Evolutionary conservation across 2,888 invertebrate species (phyloP), one percentile per base, ranked within the genome.

Genomic region (Orchesella flavescens): DNA sequence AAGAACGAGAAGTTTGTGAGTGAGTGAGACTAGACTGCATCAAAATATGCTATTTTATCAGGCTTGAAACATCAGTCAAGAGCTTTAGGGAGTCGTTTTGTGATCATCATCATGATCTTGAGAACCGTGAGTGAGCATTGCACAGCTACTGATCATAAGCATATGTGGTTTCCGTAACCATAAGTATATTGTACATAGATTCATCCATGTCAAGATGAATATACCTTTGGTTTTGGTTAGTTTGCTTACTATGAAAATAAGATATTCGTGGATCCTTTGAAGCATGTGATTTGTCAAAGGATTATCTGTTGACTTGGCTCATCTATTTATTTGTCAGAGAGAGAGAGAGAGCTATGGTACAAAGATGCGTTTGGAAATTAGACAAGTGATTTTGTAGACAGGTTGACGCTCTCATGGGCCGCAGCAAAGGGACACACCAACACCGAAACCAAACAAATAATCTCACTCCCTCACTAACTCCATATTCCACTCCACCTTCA

Each of bases 251-350:
- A 61, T 65, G 66, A 68, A 53, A 55, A 76, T 46, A 53, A 55
- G n/a, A 65, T 57, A 57, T 73, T 73, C 61, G 44, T 73, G 73
- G 19, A 73, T 59, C 81, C 46, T 75, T 65, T 53, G 68, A 75
- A 81, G 81, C 81, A 81, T 81, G 81, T 81, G 81, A 81, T 81
- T 81, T 81, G 81, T 81, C 81, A 81, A 81, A 81, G 81, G 81
- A 81, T 81, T 81, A 81, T 81, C 81, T 81, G 81, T 81, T 81
- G 81, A 81, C 81, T 81, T 75, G 81, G 63, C 61, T 75, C 81
- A 81, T 81, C 81, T 71, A 81, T 81, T 81, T 81, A 81, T 81
- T 81, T 81, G 81, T 81, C 81, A 75, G 49, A 55, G 13, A 3
- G 44, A 19, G 43, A 24, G 24, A 63, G 13, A 68, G 19, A 43